Evolutionary conservation across 2,888 invertebrate genomes (phyloP), one percentile per base, ranked within the genome.

Genomic region (Hoplodrina blanda): DNA sequence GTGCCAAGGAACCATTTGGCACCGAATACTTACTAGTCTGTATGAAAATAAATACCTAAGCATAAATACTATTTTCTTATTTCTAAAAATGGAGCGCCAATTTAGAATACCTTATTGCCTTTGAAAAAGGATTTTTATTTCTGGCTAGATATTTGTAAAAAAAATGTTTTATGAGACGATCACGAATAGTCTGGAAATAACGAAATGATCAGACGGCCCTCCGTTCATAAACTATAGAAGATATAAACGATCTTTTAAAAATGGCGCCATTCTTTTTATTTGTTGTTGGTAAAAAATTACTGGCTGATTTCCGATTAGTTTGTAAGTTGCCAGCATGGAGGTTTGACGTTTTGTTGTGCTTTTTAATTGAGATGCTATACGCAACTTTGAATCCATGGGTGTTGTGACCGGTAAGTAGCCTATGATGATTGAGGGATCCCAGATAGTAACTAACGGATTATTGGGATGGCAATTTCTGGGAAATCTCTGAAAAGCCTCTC

Each of bases 121-220:
- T 55, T 59, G 30, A 41, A 52, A 50, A 25, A 63, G 46, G 41
- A 46, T 30, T 56, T 68, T 52, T 74, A 75, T 66, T 63, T 66
- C 30, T 69, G 61, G 56, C 25, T 30, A 73, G 60, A 46, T 59
- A 62, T 73, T 76, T 74, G 62, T 74, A 68, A 62, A 65, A 15
- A 64, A 68, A 69, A 66, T 66, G 62, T 82, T 82, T 73, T 64
- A 17, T 64, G 74, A 77, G 53, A 65, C 44, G 59, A 72, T 62
- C 82, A 82, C 77, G 82, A 82, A 73, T 65, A 60, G 30, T 78
- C 69, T 69, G 66, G 49, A 66, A 80, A 75, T 80, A 72, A 57
- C 69, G 50, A 75, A 76, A 71, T 62, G 75, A 53, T 73, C 53
- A 33, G 41, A 41, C 25, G 56, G 70, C 64, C 65, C 68, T 76